A percentile compares a stretch with the other conserved stretches of the same genome.
Evolutionary conservation across 1,140 invertebrate species (phyloP).

Genomic region (Brachionus plicatilis): DNA sequence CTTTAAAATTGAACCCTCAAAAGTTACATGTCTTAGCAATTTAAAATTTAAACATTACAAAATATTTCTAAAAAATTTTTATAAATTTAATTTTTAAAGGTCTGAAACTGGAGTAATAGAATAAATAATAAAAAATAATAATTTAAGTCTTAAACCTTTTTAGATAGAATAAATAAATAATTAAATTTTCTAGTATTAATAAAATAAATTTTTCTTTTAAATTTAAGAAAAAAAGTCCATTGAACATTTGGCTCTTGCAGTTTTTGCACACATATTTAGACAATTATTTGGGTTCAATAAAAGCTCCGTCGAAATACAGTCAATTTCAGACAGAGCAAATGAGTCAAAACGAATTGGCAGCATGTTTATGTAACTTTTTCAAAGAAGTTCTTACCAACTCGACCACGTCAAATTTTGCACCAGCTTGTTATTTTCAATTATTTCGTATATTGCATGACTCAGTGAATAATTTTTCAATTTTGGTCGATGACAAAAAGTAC

Average conservation of each 20-base stretch:
- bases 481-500: conserved; percentile 70
- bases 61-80: no score
- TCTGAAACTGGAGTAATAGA: no score
- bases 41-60: no score
- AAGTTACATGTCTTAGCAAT: no score
- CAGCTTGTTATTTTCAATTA: conserved; percentile 73
- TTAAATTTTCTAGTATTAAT: background rate
- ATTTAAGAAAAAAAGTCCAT: conserved; percentile 34
- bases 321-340: background rate
- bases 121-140: no score
- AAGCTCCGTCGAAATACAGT: background rate
- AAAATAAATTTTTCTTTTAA: background rate
- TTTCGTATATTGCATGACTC: conserved; percentile 49
- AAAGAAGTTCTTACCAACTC: conserved; percentile 7
- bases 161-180: no score
- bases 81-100: no score
- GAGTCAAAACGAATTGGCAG: background rate
- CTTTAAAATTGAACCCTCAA: no score
- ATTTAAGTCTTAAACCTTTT: no score
- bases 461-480: background rate
- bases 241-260: conserved; percentile 27
- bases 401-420: conserved; percentile 59
- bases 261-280: conserved; percentile 37
- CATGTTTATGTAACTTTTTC: conserved; percentile 27
- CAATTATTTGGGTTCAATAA: background rate